phyloP scores from a whole-genome alignment of 2,888 invertebrate species.

The Clunio marinus region DNA sequence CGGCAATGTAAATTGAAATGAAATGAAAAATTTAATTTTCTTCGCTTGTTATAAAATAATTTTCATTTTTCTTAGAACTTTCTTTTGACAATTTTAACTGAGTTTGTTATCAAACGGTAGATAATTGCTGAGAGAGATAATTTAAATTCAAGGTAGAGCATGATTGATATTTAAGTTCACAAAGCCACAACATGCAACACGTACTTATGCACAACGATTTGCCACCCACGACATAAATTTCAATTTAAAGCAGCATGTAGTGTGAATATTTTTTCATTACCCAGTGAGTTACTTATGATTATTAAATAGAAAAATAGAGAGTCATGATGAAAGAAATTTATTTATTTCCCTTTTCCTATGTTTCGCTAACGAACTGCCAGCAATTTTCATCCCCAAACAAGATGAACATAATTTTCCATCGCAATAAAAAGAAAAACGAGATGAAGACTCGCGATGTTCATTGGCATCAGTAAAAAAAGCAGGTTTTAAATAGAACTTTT shows the following conservation, averaged over 20 bases:
- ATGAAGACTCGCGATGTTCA: background rate
- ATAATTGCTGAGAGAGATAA: too few species aligned
- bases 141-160: too few species aligned
- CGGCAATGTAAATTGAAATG: too few species aligned
- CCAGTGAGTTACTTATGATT: background rate
- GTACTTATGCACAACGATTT: background rate
- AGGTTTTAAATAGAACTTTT: slow-evolving; percentile 2
- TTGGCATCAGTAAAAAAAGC: background rate
- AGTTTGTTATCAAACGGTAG: too few species aligned
- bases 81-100: background rate
- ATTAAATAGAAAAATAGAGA: slow-evolving; percentile 5
- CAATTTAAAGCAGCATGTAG: slow-evolving; percentile 22
- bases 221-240: slow-evolving; percentile 28
- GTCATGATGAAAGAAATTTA: background rate
- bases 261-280: slow-evolving; percentile 34
- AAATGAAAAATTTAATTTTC: too few species aligned
- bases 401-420: background rate
- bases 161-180: background rate
- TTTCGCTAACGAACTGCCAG: background rate
- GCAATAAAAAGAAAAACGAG: background rate
- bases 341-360: background rate
- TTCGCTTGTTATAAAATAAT: background rate
- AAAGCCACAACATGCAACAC: slow-evolving; percentile 15
- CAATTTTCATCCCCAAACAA: background rate
- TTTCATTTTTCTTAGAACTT: background rate